phyloP scores from a whole-genome alignment of 2,888 invertebrate genomes.

The Urechis unicinctus region DNA sequence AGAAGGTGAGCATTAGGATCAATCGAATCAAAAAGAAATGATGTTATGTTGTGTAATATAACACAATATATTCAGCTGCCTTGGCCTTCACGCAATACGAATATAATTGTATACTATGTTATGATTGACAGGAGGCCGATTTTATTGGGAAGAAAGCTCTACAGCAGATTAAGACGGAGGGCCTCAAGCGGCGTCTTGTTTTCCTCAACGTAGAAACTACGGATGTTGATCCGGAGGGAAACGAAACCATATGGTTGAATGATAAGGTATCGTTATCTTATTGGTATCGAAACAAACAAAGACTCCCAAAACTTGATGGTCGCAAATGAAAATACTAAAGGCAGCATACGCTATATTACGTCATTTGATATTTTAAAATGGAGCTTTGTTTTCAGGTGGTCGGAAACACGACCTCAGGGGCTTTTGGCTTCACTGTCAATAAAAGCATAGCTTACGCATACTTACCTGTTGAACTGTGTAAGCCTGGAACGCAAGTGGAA shows the following conservation, averaged over 20 bases:
- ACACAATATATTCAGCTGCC: too few relatives aligned
- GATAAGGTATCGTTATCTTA: conserved; percentile 25
- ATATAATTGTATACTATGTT: too few relatives aligned
- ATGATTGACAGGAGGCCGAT: conserved; percentile 22
- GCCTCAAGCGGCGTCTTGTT: conserved; percentile 25
- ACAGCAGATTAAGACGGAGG: conserved; percentile 22
- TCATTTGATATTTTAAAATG: background rate
- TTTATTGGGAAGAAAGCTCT: conserved; percentile 39
- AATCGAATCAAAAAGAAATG: too few relatives aligned
- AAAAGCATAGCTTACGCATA: conserved; percentile 51
- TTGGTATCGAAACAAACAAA: too few relatives aligned
- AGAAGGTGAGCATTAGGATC: conserved; percentile 42
- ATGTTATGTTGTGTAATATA: too few relatives aligned
- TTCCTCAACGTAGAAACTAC: conserved; percentile 29
- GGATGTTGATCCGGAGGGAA: conserved; percentile 40
- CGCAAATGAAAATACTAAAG: too few relatives aligned
- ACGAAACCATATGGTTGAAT: conserved; percentile 41
- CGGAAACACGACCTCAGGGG: conserved; percentile 52
- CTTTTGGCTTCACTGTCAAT: conserved; percentile 44
- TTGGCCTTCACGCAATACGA: too few relatives aligned
- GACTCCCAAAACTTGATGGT: too few relatives aligned
- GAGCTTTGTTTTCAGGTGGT: conserved; percentile 33
- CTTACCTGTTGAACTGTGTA: conserved; percentile 36
- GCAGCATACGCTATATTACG: too few relatives aligned
- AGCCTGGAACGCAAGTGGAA: conserved; percentile 28